Conservation (phyloP, 2,888 invertebrate genomes). For the Melieria crassipennis region DNA sequence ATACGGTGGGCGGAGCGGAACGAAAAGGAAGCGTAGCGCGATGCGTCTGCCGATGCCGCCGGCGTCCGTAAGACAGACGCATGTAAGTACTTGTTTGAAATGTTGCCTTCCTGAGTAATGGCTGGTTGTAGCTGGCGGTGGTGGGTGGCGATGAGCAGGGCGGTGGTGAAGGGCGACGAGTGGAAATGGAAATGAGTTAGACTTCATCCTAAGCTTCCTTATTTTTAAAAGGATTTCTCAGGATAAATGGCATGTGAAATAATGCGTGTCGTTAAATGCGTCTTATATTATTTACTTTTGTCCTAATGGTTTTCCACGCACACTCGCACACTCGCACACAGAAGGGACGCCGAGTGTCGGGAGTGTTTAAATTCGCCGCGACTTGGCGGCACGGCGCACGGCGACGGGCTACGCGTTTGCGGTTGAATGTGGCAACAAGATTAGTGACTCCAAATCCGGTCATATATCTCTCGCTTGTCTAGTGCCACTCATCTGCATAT, state of each 20-base stretch:
- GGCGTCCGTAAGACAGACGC: too few species aligned
- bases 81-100: too few species aligned
- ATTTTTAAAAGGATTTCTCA: conserved; percentile 36
- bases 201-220: conserved; percentile 24
- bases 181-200: conserved; percentile 29
- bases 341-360: too few species aligned
- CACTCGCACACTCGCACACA: too few species aligned
- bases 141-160: too few species aligned
- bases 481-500: conserved; percentile 27
- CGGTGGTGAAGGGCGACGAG: too few species aligned
- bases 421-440: conserved; percentile 11
- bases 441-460: conserved; percentile 33
- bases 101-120: too few species aligned
- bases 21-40: too few species aligned
- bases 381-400: not conserved
- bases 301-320: conserved; percentile 19
- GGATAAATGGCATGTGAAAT: conserved; percentile 34
- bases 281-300: conserved; percentile 31
- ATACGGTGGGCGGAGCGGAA: too few species aligned
- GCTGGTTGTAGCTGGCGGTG: too few species aligned
- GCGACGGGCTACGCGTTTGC: conserved; percentile 18
- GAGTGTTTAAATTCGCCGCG: too few species aligned
- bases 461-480: conserved; percentile 30
- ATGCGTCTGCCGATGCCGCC: too few species aligned
- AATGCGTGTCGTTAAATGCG: conserved; percentile 30